These are phyloP conservation scores for Drosophila pectinifera DNA, from an alignment of 1,140 invertebrate genomes.

Conservation along the genomic window DNA sequence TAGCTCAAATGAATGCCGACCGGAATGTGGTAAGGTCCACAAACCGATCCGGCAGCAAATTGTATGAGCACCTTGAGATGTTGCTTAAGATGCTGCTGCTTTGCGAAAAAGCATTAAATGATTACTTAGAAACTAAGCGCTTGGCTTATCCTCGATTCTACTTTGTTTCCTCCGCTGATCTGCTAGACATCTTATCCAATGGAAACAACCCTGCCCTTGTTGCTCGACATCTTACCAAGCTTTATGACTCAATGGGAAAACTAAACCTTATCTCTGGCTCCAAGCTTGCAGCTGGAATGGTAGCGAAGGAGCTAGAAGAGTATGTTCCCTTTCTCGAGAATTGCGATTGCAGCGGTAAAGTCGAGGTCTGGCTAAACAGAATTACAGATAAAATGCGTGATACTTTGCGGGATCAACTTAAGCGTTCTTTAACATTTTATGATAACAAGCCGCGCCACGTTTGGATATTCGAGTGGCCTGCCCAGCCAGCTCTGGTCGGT, in stretches of 20 bases:
- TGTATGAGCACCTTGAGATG: slow-evolving; percentile 92
- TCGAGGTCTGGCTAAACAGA: slow-evolving; percentile 95
- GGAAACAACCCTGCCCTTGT: slow-evolving; percentile 95
- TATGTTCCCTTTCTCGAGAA: slow-evolving; percentile 89
- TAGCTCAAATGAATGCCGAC: slow-evolving; percentile 86
- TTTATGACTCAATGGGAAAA: slow-evolving; percentile 96
- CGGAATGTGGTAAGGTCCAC: slow-evolving; percentile 94
- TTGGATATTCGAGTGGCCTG: slow-evolving; percentile 97
- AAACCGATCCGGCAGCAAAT: slow-evolving; percentile 89
- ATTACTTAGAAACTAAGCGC: slow-evolving; percentile 97
- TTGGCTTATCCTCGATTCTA: slow-evolving; percentile 97
- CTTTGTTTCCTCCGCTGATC: slow-evolving; percentile 96
- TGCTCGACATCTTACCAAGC: slow-evolving; percentile 94
- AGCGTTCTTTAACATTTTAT: slow-evolving; percentile 92
- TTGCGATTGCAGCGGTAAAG: slow-evolving; percentile 95
- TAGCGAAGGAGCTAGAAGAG: slow-evolving; percentile 93
- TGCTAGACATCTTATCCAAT: slow-evolving; percentile 97
- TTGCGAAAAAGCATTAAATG: slow-evolving; percentile 97
- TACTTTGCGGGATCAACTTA: slow-evolving; percentile 92
- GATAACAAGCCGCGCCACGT: slow-evolving; percentile 95
- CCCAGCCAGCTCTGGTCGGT: slow-evolving; percentile 93
- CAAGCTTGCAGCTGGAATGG: slow-evolving; percentile 88
- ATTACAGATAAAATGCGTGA: slow-evolving; percentile 93
- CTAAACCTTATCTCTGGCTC: slow-evolving; percentile 89
- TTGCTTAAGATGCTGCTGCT: slow-evolving; percentile 91